These are phyloP conservation scores for Actinostola sp. DNA, from an alignment of 92 coral and sea anemone species.

Conservation along the genomic window DNA sequence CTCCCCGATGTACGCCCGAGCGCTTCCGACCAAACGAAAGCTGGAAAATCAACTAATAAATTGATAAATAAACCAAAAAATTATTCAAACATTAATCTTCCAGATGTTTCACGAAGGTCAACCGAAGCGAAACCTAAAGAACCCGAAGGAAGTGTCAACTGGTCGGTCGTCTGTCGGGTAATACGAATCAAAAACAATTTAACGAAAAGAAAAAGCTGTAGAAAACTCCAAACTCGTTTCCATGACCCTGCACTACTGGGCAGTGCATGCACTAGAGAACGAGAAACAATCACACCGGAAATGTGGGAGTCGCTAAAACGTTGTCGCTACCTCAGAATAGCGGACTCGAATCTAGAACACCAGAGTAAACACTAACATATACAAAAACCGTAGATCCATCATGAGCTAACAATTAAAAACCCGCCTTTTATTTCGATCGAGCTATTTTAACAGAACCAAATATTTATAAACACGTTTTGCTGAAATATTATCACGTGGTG, in stretches of 20 bases:
- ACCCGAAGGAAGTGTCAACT: constrained; percentile 21
- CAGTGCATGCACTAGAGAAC: neutral
- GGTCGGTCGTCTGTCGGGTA: constrained; percentile 47
- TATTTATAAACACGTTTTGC: too few relatives aligned
- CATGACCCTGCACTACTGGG: neutral
- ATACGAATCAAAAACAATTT: constrained; percentile 25
- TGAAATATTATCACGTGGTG: too few relatives aligned
- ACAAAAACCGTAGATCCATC: too few relatives aligned
- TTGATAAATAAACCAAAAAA: neutral
- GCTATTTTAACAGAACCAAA: too few relatives aligned
- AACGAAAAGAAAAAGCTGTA: constrained; percentile 1
- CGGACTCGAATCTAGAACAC: neutral
- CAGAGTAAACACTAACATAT: too few relatives aligned
- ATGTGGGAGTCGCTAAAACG: constrained; percentile 31
- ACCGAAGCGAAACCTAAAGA: constrained; percentile 22
- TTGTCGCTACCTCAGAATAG: constrained; percentile 40
- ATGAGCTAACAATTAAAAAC: too few relatives aligned
- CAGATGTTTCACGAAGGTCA: constrained; percentile 16
- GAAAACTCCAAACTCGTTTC: neutral
- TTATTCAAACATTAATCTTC: neutral
- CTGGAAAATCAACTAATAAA: neutral
- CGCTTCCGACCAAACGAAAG: constrained; percentile 8
- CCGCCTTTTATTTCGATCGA: too few relatives aligned
- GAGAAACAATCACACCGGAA: constrained; percentile 11
- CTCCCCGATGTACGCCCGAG: constrained; percentile 39